Evolutionary conservation across 2,113 vertebrate species (phyloP), one percentile per base, ranked within the genome.

Genomic region (Columba livia): DNA sequence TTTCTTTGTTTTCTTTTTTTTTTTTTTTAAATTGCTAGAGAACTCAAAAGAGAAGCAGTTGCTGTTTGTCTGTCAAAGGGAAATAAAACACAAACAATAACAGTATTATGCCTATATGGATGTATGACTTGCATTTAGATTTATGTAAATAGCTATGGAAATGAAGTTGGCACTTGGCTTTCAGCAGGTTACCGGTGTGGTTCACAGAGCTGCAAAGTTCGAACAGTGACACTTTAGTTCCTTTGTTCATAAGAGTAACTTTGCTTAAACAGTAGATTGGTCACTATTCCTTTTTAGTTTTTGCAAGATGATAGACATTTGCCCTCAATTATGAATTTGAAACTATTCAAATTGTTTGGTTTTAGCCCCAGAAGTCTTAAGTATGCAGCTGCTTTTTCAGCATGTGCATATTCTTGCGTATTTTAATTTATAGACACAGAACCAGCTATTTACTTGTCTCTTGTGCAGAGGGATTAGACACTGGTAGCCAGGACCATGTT

Each of bases 61-160:
- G 44, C 69, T 86, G 11, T 90, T 96, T 24, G 2, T 64, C 85
- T 83, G 65, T 88, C 69, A 89, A 84, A 92, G 48, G 69, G 53
- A 81, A 94, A 80, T 78, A 90, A 93, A 94, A 80, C 94, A 77
- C 77, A 93, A 96, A 81, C 88, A 90, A 62, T 86, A 83, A 71
- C 32, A 47, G 65, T 86, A 61, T 94, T 92, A 84, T 92, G 77
- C 77, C 73, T 81, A 65, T 90, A 88, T 94, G n/a, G 83, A 81
- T 88, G 70, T 95, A 93, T 79, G 72, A 94, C 92, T 96, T 97
- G 54, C 87, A 96, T 96, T 86, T 89, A 89, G 83, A 95, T 92
- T 95, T 88, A 95, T 93, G 93, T 73, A 92, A 80, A 85, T 90
- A 90, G 21, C 34, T 94, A 47, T 92, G 88, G 69, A 93, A 93